phyloP scores from a whole-genome alignment of 2,888 invertebrate species.

The Mimas tiliae region DNA sequence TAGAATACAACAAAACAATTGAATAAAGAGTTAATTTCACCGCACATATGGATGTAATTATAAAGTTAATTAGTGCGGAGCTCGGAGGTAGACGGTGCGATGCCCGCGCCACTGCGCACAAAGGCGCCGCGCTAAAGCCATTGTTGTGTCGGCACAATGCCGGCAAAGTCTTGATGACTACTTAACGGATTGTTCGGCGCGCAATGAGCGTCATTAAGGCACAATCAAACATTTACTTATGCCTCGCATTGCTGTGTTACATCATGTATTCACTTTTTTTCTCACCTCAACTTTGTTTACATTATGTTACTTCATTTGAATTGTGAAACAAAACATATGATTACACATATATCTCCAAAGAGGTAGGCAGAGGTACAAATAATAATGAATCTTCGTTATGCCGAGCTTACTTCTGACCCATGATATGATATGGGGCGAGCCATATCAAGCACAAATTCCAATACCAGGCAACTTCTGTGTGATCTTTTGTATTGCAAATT shows the following conservation, averaged over 20 bases:
- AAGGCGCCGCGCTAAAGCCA: conserved; percentile 8
- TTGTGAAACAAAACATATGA: no score
- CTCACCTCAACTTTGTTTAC: neutral
- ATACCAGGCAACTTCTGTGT: no score
- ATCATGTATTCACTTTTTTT: neutral
- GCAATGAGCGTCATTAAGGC: conserved; percentile 7
- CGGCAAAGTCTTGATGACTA: conserved; percentile 19
- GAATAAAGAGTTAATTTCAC: conserved; percentile 3
- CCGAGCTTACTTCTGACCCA: no score
- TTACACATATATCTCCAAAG: no score
- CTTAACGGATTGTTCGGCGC: conserved; percentile 21
- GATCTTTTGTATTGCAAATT: no score
- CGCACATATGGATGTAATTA: conserved; percentile 4
- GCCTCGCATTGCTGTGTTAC: conserved; percentile 1
- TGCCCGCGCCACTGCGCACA: conserved; percentile 10
- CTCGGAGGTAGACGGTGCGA: neutral
- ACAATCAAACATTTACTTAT: conserved; percentile 23
- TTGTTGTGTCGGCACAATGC: conserved; percentile 13
- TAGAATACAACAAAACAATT: neutral
- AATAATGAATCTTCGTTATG: no score
- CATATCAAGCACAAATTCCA: no score
- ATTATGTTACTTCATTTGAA: neutral
- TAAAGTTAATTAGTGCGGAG: conserved; percentile 11
- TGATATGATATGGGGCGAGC: no score
- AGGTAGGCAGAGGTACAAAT: no score